These are phyloP conservation scores for Phrynocephalus guinanensis DNA, from an alignment of 2,797 vertebrate species.

Conservation along the genomic window DNA sequence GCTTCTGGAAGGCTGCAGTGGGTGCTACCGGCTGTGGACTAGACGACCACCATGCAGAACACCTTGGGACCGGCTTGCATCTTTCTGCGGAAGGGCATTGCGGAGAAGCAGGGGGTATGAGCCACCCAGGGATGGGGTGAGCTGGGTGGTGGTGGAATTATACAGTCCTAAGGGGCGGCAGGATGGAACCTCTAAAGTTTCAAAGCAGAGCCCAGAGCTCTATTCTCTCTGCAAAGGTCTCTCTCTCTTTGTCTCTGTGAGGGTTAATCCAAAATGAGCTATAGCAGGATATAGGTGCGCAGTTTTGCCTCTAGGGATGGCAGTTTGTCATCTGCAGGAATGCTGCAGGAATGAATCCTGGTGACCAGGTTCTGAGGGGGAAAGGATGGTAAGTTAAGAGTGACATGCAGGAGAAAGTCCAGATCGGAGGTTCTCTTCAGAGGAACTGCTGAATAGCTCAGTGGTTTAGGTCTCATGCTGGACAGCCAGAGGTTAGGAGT, in stretches of 20 bases:
- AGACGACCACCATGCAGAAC: slow-evolving; percentile 65
- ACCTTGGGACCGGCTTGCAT: slow-evolving; percentile 74
- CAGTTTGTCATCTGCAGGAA: background rate
- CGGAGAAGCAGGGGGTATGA: slow-evolving; percentile 74
- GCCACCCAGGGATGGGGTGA: background rate
- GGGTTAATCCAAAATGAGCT: background rate
- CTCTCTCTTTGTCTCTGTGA: too few relatives aligned
- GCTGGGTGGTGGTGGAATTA: background rate
- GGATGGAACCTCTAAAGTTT: background rate
- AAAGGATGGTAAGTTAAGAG: background rate
- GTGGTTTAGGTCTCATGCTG: too few relatives aligned
- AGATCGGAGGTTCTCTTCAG: background rate
- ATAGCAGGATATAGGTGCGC: background rate
- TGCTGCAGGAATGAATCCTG: background rate
- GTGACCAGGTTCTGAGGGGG: background rate
- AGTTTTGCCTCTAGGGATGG: background rate
- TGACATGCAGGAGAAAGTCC: background rate
- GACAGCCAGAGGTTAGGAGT: too few relatives aligned
- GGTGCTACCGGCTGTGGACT: background rate
- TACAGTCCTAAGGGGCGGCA: background rate
- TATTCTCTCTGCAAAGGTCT: background rate
- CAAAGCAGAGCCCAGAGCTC: background rate
- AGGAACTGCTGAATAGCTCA: background rate
- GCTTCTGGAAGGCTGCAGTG: background rate
- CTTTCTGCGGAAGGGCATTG: slow-evolving; percentile 76